Conservation (phyloP, 1,140 invertebrate genomes). For the Drosophila sp. region DNA sequence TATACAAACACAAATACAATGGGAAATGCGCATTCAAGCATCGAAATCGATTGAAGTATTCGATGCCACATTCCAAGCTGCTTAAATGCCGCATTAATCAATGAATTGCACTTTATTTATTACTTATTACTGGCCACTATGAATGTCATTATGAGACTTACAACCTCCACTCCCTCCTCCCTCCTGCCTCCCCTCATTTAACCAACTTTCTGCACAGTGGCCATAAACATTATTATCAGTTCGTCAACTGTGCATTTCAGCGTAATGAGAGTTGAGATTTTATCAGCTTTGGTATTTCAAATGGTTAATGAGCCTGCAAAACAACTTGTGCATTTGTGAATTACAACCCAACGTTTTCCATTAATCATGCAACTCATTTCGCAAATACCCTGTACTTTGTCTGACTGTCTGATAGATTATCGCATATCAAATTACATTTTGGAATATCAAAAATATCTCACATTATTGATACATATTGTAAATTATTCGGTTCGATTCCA, state of each 20-base stretch:
- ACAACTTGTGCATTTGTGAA: slow-evolving; percentile 1
- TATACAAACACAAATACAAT: slow-evolving; percentile 56
- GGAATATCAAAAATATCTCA: too few relatives aligned
- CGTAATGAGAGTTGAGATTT: slow-evolving; percentile 33
- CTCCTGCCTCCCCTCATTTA: not conserved
- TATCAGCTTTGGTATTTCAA: slow-evolving; percentile 19
- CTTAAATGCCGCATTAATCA: slow-evolving; percentile 55
- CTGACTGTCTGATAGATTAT: too few relatives aligned
- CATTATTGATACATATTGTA: too few relatives aligned
- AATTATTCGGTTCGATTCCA: too few relatives aligned
- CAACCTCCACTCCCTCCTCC: not conserved
- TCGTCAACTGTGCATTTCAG: slow-evolving; percentile 31
- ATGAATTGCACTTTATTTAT: slow-evolving; percentile 73
- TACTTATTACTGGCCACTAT: slow-evolving; percentile 37
- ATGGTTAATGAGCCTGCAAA: slow-evolving; percentile 25
- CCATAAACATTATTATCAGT: slow-evolving; percentile 39
- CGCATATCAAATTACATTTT: too few relatives aligned
- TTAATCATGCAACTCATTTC: slow-evolving; percentile 3
- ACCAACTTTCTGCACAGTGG: slow-evolving; percentile 19
- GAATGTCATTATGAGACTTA: slow-evolving; percentile 30
- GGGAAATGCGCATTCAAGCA: slow-evolving; percentile 16
- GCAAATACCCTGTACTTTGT: not conserved
- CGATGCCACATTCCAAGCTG: not conserved
- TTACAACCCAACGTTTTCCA: slow-evolving; percentile 26
- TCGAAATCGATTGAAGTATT: not conserved